Base-by-base conservation (phyloP, 2,797 vertebrate species). In the Micropoecilia bifurca region DNA sequence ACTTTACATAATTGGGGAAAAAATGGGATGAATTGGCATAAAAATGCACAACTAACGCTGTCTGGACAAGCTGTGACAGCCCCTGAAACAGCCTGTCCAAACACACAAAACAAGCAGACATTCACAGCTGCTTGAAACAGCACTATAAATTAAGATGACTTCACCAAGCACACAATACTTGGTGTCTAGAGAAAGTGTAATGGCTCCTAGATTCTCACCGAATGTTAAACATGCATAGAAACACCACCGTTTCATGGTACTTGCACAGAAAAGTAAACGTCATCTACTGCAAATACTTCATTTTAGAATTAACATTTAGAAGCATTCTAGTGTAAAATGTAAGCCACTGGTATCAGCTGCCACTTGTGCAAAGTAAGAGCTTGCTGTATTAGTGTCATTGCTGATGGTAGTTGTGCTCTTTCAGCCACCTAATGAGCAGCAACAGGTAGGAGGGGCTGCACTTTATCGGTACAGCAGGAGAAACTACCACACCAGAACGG, bases 51-150 rank as follows among this genome's bases (percentile, higher is more conserved):
- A 76, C 77, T 86, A 85, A 89, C 69, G 50, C 87, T 93, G 94
- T 94, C 93, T 75, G 76, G 57, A 39, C 91, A 91, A 94, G 93
- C 92, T 95, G 94, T 86, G 92, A 86, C 92, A 85, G 78, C 28
- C 82, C 84, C 85, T 90, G 84, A 91, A 92, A 89, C 89, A 86
- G 85, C 10, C 91, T 92, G 88, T 93, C 80, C 92, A 95, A 94
- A 95, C 90, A 91, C 76, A 80, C 8, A 47, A 86, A 36, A 80
- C 82, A 69, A 89, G 87, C 53, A 71, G 86, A 87, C 84, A 88
- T 85, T 91, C 90, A 90, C 77, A 80, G 88, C 86, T 74, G 81
- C 89, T 83, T 79, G 57, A 90, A 90, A 90, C 83, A 85, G 89
- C 33, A 73, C 79, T 45, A 85, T 92, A 94, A 94, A 94, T 93